A percentile compares a stretch with the other conserved stretches of the same genome.
Evolutionary conservation across 2,888 invertebrate species (phyloP).

Genomic region (Callosobruchus maculatus): DNA sequence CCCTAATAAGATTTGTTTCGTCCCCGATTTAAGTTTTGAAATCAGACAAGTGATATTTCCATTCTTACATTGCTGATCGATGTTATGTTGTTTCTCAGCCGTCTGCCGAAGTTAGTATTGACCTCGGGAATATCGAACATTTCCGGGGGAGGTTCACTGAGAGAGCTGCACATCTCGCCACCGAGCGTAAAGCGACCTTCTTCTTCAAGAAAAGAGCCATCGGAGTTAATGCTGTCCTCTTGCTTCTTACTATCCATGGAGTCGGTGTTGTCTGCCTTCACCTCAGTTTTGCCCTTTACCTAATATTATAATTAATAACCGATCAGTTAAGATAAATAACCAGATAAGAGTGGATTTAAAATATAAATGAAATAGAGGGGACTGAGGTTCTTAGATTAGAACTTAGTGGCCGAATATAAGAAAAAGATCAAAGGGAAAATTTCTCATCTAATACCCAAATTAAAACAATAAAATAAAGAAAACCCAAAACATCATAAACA

Average conservation of each 20-base stretch:
- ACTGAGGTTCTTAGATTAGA: too few species aligned
- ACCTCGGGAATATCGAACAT: constrained; percentile 43
- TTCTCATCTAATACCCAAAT: too few species aligned
- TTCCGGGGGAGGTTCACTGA: constrained; percentile 48
- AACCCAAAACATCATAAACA: too few species aligned
- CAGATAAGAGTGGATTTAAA: too few species aligned
- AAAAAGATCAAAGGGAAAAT: too few species aligned
- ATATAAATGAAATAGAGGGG: too few species aligned
- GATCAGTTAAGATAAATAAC: too few species aligned
- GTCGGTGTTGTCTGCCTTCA: neutral
- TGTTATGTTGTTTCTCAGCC: neutral
- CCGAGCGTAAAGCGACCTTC: constrained; percentile 42
- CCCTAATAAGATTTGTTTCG: too few species aligned
- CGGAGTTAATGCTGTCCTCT: constrained; percentile 1
- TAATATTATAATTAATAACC: neutral
- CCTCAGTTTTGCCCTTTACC: neutral
- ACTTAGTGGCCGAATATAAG: too few species aligned
- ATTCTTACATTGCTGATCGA: constrained; percentile 2
- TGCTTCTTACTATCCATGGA: neutral
- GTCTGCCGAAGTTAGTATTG: constrained; percentile 4
- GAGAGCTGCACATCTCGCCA: constrained; percentile 46
- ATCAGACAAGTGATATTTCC: neutral
- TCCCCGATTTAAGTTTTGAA: too few species aligned
- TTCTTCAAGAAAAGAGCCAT: constrained; percentile 22
- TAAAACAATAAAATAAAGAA: too few species aligned